Base-by-base conservation (phyloP, 1,140 invertebrate species). In the Pteromalus puparum region DNA sequence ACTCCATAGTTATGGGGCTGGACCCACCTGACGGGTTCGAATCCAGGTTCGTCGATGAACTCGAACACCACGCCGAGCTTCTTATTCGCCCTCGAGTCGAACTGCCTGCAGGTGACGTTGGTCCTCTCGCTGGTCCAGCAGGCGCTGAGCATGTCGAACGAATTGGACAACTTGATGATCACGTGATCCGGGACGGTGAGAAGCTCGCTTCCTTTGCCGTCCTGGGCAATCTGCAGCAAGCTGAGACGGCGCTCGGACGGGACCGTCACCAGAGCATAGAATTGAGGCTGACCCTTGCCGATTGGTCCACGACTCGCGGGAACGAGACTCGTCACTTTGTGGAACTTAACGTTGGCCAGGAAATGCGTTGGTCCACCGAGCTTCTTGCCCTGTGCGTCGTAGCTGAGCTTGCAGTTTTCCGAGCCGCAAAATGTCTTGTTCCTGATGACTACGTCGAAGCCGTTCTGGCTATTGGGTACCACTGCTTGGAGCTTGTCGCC, bases 81-180 rank as follows among this genome's bases (percentile, higher is more conserved):
- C 5, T 6, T 53, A 1, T 68, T 77, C n/a, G 2, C 18, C 48
- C 13, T 48, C 9, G 34, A 18, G n/a, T 83, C 61, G 15, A 46
- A 77, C 61, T 83, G 74, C 9, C 38, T 26, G 48, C 74, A 83
- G 4, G 81, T 83, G n/a, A 83, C 24, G 26, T 83, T 83, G 7
- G 61, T 65, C 13, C 34, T 48, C 7, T 70, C 21, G 0, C 5
- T 30, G 1, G 38, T 21, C 81, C 74, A 83, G n/a, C 81, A 83
- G 1, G 61, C 26, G n/a, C 30, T 70, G 0, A 68, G 42, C 2
- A 26, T 0, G 4, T 77, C 74, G n/a, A 67, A 15, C 26, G 61
- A n/a, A 21, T 77, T 83, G 4, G 81, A 77, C 15, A 30, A n/a
- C 21, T 26, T 76, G 21, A 70, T 18, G 12, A 13, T 30, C 2